Conservation (phyloP, 2,888 invertebrate genomes). For the Serripes groenlandicus region DNA sequence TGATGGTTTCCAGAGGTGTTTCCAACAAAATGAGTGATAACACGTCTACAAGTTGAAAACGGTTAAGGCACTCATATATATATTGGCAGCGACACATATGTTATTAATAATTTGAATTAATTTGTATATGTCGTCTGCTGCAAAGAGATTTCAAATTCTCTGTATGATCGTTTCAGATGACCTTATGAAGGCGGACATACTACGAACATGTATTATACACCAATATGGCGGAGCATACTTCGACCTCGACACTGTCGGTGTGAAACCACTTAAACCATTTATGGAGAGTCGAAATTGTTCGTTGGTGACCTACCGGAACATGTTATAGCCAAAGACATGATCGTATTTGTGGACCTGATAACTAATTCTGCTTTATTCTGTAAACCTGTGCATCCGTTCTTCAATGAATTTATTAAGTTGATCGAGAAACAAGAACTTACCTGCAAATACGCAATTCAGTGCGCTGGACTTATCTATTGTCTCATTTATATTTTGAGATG, state of each 20-base stretch:
- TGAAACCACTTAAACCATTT: slow-evolving; percentile 7
- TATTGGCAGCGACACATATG: no score
- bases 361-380: slow-evolving; percentile 11
- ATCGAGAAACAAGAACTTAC: background rate
- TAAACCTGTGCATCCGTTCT: slow-evolving; percentile 2
- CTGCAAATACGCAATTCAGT: background rate
- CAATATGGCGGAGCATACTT: slow-evolving; percentile 13
- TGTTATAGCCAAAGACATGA: background rate
- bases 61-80: no score
- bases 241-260: slow-evolving; percentile 13
- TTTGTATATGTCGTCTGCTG: no score
- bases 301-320: slow-evolving; percentile 10
- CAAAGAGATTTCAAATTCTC: no score
- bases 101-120: no score
- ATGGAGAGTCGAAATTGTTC: background rate
- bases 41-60: no score
- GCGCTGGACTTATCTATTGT: slow-evolving; percentile 1
- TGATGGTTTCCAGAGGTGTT: no score
- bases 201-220: background rate
- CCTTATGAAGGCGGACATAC: background rate
- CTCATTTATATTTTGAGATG: slow-evolving; percentile 4
- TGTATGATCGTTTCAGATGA: slow-evolving; percentile 13
- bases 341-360: background rate
- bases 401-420: background rate
- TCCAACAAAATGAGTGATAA: no score